These are phyloP conservation scores for Tolypeutes matacus DNA, from an alignment of 2,797 vertebrate species.

Conservation along the genomic window DNA sequence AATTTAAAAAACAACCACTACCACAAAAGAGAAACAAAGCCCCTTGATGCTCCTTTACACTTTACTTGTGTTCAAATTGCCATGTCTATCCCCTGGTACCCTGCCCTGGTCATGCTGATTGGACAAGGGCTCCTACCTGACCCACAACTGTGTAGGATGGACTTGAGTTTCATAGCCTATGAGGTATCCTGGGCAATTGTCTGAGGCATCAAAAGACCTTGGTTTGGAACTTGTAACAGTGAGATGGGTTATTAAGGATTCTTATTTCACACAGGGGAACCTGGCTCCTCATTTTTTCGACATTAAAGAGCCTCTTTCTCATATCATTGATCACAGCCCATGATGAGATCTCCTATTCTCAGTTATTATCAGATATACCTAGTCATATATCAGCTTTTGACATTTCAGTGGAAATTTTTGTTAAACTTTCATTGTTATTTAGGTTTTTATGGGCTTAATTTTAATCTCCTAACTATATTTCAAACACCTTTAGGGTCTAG, in stretches of 20 bases:
- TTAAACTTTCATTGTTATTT: constrained; percentile 40
- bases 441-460: not conserved
- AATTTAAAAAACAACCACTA: not conserved
- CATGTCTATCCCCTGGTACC: not conserved
- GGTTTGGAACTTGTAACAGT: not conserved
- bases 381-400: not conserved
- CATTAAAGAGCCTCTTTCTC: not conserved
- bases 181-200: not conserved
- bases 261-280: not conserved
- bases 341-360: not conserved
- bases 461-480: not conserved
- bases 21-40: not conserved
- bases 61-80: not conserved
- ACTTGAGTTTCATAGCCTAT: not conserved
- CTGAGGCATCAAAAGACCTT: not conserved
- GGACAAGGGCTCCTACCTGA: not conserved
- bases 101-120: not conserved
- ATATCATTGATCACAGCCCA: not conserved
- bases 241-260: not conserved
- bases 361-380: not conserved
- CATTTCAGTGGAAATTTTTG: not conserved
- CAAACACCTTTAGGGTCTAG: not conserved
- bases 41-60: not conserved
- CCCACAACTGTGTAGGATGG: not conserved
- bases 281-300: not conserved